Evolutionary conservation across 2,797 vertebrate species (phyloP), one percentile per base, ranked within the genome.

Genomic region (Rhabdophis nuchalis): DNA sequence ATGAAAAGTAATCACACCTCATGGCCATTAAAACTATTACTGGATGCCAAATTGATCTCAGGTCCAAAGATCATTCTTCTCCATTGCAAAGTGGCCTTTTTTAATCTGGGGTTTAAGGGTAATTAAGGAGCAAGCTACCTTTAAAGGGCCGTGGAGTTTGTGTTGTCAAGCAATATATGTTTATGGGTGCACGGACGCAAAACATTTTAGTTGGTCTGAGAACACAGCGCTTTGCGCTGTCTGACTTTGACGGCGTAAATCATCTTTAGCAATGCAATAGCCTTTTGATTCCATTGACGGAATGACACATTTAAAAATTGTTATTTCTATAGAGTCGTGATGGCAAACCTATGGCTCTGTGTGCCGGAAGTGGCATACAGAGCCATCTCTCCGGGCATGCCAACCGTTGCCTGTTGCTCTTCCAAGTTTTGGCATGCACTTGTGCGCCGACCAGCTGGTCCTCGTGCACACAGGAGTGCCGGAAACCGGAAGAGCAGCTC

Each of bases 181-280:
- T 5, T 14, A 32, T 36, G 12, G n/a, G 23, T 61, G 94, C 91
- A 93, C 52, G 89, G n/a, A 85, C 10, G 89, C 91, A 94, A 95
- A 90, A 60, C 89, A 41, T 90, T 92, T 89, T 93, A 11, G 25
- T 85, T 61, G 29, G 13, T 46, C n/a, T 89, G 36, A 27, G 60
- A 20, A 91, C 54, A 85, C 50, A 14, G 53, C 82, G 32, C 60
- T 94, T 92, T 92, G 94, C 85, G 91, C 57, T 87, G 32, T 54
- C 93, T 95, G 93, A 32, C 36, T 82, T 82, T 94, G 53, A 68
- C 68, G 94, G n/a, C 23, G 85, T 93, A 91, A 95, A 95, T 95
- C 60, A 93, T n/a, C 53, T 72, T 88, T 89, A 77, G 90, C 91
- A 88, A 29, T 0, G 36, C 25, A 54, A 9, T 54, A n/a, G 14